A percentile compares a stretch with the other conserved stretches of the same genome.
These are phyloP conservation scores for Ciconia maguari DNA, from an alignment of 2,113 vertebrate genomes.

Conservation along the genomic window DNA sequence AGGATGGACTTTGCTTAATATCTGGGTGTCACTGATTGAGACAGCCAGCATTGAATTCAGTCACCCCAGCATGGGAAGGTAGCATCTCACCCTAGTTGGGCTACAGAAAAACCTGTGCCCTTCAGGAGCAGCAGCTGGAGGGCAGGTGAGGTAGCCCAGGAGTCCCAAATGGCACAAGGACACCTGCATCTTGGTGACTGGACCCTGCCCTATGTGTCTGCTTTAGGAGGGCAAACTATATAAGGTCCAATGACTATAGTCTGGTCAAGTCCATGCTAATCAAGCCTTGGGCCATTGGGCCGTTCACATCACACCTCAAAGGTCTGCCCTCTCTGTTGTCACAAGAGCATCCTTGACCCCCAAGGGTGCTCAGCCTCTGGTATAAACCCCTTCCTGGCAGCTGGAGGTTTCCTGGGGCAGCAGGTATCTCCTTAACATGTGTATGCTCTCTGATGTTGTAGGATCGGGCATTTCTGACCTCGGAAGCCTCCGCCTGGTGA, in stretches of 20 bases:
- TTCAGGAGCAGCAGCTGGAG: background rate
- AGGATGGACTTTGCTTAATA: background rate
- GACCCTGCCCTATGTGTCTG: background rate
- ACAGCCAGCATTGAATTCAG: background rate
- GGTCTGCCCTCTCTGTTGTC: background rate
- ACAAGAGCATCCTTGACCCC: background rate
- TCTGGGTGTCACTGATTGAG: rapidly evolving
- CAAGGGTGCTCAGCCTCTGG: background rate
- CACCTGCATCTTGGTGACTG: rapidly evolving
- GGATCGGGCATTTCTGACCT: background rate
- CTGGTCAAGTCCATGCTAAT: background rate
- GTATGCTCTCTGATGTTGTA: background rate
- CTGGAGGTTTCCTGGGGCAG: background rate
- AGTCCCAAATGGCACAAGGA: background rate
- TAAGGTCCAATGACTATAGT: background rate
- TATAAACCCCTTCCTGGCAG: background rate
- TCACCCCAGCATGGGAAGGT: background rate
- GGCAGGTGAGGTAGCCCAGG: background rate
- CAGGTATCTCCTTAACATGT: background rate
- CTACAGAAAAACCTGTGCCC: background rate
- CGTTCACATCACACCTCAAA: background rate
- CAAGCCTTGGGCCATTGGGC: background rate
- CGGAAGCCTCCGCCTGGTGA: background rate
- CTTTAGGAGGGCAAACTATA: background rate
- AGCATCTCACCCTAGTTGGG: background rate